Conservation (phyloP, 2,888 invertebrate species). For the Clepsis dumicolana region DNA sequence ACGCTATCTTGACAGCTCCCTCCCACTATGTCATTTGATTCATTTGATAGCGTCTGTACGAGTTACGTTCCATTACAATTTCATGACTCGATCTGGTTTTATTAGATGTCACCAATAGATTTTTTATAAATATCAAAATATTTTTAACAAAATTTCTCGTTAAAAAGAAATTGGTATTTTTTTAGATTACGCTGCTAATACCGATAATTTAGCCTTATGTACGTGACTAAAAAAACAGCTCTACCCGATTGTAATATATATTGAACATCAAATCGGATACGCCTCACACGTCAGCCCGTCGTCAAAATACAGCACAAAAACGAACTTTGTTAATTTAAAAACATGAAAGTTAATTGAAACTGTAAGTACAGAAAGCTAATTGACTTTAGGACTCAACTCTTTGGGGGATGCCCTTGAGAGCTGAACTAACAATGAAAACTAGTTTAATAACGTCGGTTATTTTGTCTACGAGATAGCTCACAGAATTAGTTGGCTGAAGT, state of each 20-base stretch:
- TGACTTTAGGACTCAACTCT: neutral
- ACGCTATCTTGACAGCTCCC: too few species aligned
- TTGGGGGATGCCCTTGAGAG: neutral
- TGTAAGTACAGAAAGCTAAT: neutral
- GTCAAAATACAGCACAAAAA: neutral
- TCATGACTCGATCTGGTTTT: too few species aligned
- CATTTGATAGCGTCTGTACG: too few species aligned
- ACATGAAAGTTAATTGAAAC: neutral
- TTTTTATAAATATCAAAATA: too few species aligned
- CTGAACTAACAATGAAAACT: neutral
- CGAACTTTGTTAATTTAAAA: constrained; percentile 4
- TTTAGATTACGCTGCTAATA: neutral
- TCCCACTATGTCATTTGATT: too few species aligned
- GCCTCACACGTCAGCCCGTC: neutral
- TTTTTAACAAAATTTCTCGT: too few species aligned
- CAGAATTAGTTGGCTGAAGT: too few species aligned
- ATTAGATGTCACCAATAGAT: too few species aligned
- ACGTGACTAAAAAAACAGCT: neutral
- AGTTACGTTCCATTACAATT: too few species aligned
- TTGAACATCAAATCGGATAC: neutral
- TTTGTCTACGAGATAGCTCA: too few species aligned
- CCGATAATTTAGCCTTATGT: neutral
- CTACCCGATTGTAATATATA: neutral
- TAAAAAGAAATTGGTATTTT: too few species aligned
- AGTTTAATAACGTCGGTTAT: too few species aligned